Conservation (phyloP, 2,113 vertebrate species). For the Calonectris borealis region DNA sequence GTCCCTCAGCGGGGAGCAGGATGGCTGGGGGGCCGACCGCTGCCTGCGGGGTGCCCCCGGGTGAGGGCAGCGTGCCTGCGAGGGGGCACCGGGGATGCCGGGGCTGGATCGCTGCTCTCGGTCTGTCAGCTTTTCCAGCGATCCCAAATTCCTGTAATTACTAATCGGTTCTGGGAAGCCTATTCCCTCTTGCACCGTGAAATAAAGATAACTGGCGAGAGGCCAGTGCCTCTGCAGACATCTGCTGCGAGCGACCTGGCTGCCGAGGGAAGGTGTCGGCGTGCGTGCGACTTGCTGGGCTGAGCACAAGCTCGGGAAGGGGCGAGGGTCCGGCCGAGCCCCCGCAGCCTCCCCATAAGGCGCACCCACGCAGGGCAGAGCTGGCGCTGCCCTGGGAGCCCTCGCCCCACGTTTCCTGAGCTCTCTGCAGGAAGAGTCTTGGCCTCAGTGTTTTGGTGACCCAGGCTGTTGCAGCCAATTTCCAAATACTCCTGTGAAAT, state of each 20-base stretch:
- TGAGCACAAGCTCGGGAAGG: neutral
- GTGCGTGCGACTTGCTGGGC: accelerated
- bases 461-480: slow-evolving; percentile 19
- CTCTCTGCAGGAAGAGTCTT: neutral
- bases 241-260: neutral
- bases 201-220: neutral
- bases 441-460: slow-evolving; percentile 8
- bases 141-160: neutral
- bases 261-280: accelerated
- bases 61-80: neutral
- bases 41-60: too few relatives aligned
- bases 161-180: neutral
- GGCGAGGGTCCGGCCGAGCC: neutral
- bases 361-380: neutral
- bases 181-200: neutral
- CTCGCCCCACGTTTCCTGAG: neutral
- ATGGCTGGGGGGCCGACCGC: neutral
- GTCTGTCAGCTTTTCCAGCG: neutral
- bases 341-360: neutral
- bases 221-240: neutral
- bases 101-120: neutral
- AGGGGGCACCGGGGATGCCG: accelerated
- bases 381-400: neutral
- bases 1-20: neutral
- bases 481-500: slow-evolving; percentile 26